Base-by-base conservation (phyloP, 2,113 vertebrate genomes). In the Cricetomys ansorgei region DNA sequence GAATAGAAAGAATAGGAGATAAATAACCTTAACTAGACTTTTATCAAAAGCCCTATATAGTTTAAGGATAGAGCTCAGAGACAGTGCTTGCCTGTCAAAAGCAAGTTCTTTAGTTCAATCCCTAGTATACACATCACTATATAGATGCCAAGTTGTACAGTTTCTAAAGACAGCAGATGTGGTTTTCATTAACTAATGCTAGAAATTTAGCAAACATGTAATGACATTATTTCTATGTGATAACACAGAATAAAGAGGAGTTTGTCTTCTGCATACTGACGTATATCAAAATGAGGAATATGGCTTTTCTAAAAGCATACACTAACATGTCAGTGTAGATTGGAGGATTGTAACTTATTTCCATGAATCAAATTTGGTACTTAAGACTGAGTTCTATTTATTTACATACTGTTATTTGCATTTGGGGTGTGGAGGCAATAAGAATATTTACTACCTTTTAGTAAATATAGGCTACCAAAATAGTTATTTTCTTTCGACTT, bases 141-240 rank as follows among this genome's bases (percentile, higher is more conserved):
- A 21, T 81, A 50, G 64, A 92, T 92, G 88, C 83, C 34, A 89
- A 87, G 73, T 75, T 94, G 64, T 76, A 53, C 19, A 80, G 1
- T 96, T 96, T 94, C 40, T 57, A 70, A 85, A 97, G 81, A 89
- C 88, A 92, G 27, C 45, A 90, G 70, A 67, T 34, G 53, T 79
- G 31, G 69, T 81, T 85, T 59, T 57, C n/a, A 65, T 86, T 77
- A 80, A 64, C 1, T 67, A 45, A 88, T 34, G 27, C 34, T 92
- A 50, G 91, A 92, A 92, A 59, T 62, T 80, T 73, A 81, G 27
- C 43, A 92, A 80, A 81, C 4, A 77, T 67, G 48, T 27, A 64
- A 55, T 91, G n/a, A 83, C 65, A 80, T 21, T 89, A 59, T 81
- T 86, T 94, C 92, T 77, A 57, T 88, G 93, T 87, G 37, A 81